phyloP scores from a whole-genome alignment of 2,797 vertebrate species.

The Danio choprae region DNA sequence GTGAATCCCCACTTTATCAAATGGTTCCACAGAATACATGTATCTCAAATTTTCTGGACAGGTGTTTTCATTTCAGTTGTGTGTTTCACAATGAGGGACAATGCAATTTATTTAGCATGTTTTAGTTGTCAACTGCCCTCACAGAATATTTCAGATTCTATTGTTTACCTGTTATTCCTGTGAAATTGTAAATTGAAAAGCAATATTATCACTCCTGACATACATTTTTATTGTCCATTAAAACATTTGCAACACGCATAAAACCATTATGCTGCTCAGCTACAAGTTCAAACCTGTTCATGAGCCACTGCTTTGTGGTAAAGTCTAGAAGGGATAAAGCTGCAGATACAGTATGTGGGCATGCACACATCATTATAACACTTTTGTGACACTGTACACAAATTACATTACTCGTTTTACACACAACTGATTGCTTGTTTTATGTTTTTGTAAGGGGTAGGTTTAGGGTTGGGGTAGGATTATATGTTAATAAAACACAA shows the following conservation, averaged over 20 bases:
- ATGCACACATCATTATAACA: too few relatives aligned
- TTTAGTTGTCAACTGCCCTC: background rate
- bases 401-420: too few relatives aligned
- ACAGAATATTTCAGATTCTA: background rate
- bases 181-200: background rate
- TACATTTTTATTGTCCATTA: background rate
- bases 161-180: background rate
- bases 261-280: too few relatives aligned
- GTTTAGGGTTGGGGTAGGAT: too few relatives aligned
- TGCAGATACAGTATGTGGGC: too few relatives aligned
- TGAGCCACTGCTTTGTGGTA: too few relatives aligned
- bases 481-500: too few relatives aligned
- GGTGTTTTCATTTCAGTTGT: background rate
- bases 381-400: too few relatives aligned
- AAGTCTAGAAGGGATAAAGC: too few relatives aligned
- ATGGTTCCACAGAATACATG: background rate
- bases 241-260: background rate
- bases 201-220: background rate
- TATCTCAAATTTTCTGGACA: background rate
- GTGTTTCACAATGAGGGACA: background rate
- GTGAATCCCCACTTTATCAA: background rate
- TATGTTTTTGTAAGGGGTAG: too few relatives aligned
- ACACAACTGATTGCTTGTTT: too few relatives aligned
- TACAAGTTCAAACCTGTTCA: too few relatives aligned
- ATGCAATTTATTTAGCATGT: conserved; percentile 14